These are phyloP conservation scores for Orchesella cincta DNA, from an alignment of 1,140 invertebrate genomes.

Conservation along the genomic window DNA sequence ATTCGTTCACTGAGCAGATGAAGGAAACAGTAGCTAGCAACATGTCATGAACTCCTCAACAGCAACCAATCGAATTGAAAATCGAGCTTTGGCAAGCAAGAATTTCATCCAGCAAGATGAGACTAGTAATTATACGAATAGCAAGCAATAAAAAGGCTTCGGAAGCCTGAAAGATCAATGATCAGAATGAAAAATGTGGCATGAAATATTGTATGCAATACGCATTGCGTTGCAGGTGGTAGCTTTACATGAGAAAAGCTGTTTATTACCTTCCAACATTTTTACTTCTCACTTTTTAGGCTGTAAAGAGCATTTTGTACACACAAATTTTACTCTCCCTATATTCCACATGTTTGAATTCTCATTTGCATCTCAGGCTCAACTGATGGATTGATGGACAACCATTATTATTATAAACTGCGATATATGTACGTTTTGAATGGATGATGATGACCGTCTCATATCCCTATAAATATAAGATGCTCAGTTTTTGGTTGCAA, in stretches of 20 bases:
- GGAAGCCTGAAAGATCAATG: not conserved
- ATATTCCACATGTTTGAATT: not conserved
- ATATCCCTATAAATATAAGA: not conserved
- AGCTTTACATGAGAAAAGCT: not conserved
- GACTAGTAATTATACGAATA: no score
- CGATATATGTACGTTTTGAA: not conserved
- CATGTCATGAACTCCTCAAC: constrained; percentile 10
- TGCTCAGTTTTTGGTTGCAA: not conserved
- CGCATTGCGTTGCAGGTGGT: not conserved
- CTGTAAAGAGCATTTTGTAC: not conserved
- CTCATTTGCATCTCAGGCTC: not conserved
- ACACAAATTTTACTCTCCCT: not conserved
- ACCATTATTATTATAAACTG: constrained; percentile 8
- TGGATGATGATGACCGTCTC: not conserved
- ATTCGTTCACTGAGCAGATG: not conserved
- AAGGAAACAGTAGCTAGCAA: constrained; percentile 15
- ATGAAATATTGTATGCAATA: not conserved
- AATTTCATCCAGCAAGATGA: no score
- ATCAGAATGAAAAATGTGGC: not conserved
- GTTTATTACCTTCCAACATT: not conserved
- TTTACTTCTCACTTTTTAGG: not conserved
- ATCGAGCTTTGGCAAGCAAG: not conserved
- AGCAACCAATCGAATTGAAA: not conserved
- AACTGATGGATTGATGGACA: constrained; percentile 22
- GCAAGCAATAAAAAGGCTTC: no score